Conservation (phyloP, 2,113 vertebrate species). For the Nycticryphes semicollaris region DNA sequence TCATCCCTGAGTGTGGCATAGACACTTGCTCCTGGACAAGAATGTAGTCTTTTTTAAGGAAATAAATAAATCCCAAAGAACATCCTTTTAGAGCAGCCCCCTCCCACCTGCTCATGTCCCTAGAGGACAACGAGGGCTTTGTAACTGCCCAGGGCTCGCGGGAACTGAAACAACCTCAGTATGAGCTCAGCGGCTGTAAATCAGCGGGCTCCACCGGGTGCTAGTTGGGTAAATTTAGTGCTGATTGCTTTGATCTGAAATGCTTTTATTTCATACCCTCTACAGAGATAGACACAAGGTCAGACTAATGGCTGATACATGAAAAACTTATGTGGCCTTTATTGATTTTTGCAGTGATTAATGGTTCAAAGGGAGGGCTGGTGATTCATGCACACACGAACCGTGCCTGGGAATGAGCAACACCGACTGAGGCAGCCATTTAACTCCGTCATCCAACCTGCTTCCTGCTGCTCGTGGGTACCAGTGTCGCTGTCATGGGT, state of each 20-base stretch:
- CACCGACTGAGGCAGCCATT: not conserved
- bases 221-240: not conserved
- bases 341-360: slow-evolving; percentile 45
- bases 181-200: slow-evolving; percentile 54
- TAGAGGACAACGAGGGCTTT: not conserved
- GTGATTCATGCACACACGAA: not conserved
- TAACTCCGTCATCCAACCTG: not conserved
- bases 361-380: not conserved
- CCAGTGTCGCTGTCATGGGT: not conserved
- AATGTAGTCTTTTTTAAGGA: not conserved
- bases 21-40: not conserved
- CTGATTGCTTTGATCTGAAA: slow-evolving; percentile 40
- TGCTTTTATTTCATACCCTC: not conserved
- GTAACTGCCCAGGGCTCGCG: not conserved
- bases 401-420: not conserved
- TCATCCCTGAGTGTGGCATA: rapidly evolving
- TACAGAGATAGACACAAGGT: slow-evolving; percentile 31
- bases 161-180: not conserved
- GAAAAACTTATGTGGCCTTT: not conserved
- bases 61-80: not conserved
- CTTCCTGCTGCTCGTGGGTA: not conserved
- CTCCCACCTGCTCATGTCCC: not conserved
- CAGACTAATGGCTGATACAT: slow-evolving; percentile 37
- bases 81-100: not conserved
- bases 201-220: not conserved